Percentiles rank a stretch among this genome's conserved stretches.
Evolutionary conservation across 2,888 invertebrate species (phyloP).

Genomic region (Lacanobia oleracea): DNA sequence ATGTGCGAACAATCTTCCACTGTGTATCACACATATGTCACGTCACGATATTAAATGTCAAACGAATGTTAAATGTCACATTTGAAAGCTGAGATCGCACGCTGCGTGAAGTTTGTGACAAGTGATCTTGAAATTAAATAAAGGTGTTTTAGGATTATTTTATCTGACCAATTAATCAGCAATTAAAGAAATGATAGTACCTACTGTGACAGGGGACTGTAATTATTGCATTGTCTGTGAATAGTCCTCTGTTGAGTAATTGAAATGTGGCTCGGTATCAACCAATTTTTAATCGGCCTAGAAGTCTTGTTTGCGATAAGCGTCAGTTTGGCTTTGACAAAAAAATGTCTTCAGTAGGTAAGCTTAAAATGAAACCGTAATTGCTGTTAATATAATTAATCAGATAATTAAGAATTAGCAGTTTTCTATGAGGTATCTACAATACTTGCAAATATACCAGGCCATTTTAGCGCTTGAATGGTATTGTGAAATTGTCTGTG

Average conservation of each 20-base stretch:
- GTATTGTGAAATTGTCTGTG: no score
- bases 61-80: slow-evolving; percentile 30
- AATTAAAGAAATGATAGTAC: slow-evolving; percentile 17
- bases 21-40: slow-evolving; percentile 4
- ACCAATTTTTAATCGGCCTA: background rate
- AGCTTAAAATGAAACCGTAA: background rate
- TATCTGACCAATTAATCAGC: slow-evolving; percentile 34
- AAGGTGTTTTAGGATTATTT: slow-evolving; percentile 12
- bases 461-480: no score
- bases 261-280: background rate
- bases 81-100: slow-evolving; percentile 9
- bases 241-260: slow-evolving; percentile 1
- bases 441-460: no score
- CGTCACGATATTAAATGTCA: slow-evolving; percentile 42
- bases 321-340: background rate
- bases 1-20: slow-evolving; percentile 5
- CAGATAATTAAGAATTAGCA: background rate
- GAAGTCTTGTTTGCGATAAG: background rate
- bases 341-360: background rate
- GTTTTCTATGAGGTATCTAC: no score
- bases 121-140: slow-evolving; percentile 15
- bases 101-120: slow-evolving; percentile 1
- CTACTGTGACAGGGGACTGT: slow-evolving; percentile 7
- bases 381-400: background rate
- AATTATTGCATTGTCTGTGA: slow-evolving; percentile 10